These are phyloP conservation scores for Drosophila takahashii DNA, from an alignment of 1,140 invertebrate species.

Conservation along the genomic window DNA sequence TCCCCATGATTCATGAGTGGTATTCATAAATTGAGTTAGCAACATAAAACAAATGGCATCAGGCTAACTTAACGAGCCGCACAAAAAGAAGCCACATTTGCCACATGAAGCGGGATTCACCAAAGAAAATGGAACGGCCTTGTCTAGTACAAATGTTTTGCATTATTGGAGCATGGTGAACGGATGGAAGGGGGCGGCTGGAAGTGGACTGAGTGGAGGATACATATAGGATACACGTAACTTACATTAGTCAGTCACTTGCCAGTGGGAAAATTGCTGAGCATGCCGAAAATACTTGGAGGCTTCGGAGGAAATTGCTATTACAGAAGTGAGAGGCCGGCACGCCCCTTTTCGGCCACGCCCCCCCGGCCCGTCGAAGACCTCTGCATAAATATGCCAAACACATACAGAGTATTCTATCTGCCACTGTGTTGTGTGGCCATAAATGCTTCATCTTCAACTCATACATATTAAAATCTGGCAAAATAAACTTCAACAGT, in stretches of 20 bases:
- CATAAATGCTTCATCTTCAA: constrained; percentile 78
- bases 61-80: constrained; percentile 67
- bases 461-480: constrained; percentile 83
- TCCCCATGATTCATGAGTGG: constrained; percentile 37
- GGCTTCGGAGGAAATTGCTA: constrained; percentile 49
- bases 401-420: constrained; percentile 59
- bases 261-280: constrained; percentile 64
- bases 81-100: constrained; percentile 58
- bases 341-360: constrained; percentile 4
- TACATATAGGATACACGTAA: constrained; percentile 65
- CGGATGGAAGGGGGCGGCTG: constrained; percentile 2
- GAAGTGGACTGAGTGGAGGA: neutral
- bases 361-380: constrained; percentile 6
- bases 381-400: constrained; percentile 69
- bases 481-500: constrained; percentile 79
- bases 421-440: constrained; percentile 51
- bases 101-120: constrained; percentile 20
- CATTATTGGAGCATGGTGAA: constrained; percentile 63
- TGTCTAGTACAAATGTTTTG: constrained; percentile 74
- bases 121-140: constrained; percentile 48
- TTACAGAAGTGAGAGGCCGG: constrained; percentile 44
- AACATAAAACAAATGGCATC: constrained; percentile 73
- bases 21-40: constrained; percentile 72
- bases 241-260: constrained; percentile 76
- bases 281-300: constrained; percentile 54